Conservation (phyloP, 2,888 invertebrate species). For the Pseudanteris insignis region DNA sequence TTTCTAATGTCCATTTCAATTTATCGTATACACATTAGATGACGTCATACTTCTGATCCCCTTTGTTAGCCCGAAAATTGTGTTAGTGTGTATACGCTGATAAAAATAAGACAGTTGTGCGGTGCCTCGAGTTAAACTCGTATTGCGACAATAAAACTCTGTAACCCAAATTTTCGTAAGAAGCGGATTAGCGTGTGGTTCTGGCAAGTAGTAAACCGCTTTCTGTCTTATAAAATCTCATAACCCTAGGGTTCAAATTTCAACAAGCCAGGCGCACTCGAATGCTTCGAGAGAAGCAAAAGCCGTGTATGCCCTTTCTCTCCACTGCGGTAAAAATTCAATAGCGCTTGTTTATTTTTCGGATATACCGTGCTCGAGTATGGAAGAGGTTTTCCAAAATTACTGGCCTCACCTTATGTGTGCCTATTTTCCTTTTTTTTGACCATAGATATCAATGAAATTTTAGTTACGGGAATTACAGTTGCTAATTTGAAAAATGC, state of each 20-base stretch:
- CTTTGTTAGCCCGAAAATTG: too few relatives aligned
- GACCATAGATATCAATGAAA: too few relatives aligned
- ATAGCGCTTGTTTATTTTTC: slow-evolving; percentile 60
- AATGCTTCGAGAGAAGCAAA: slow-evolving; percentile 24
- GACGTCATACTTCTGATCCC: too few relatives aligned
- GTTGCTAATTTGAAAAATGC: too few relatives aligned
- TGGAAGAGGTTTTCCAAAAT: slow-evolving; percentile 34
- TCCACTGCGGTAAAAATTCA: slow-evolving; percentile 58
- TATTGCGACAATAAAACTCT: not conserved
- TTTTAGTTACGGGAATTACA: too few relatives aligned
- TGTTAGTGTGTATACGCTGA: too few relatives aligned
- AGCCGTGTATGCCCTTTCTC: slow-evolving; percentile 29
- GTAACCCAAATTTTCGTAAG: slow-evolving; percentile 37
- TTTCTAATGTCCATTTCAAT: too few relatives aligned
- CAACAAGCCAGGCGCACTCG: slow-evolving; percentile 43
- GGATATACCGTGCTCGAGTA: slow-evolving; percentile 54
- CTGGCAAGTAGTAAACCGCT: slow-evolving; percentile 56
- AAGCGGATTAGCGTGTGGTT: slow-evolving; percentile 38
- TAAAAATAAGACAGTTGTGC: too few relatives aligned
- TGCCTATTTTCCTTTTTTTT: too few relatives aligned
- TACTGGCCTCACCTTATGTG: slow-evolving; percentile 15
- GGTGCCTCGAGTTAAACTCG: not conserved
- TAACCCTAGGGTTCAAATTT: slow-evolving; percentile 56
- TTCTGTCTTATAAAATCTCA: slow-evolving; percentile 65
- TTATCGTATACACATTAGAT: too few relatives aligned